Conservation (phyloP, 2,113 vertebrate species). For the Trogon surrucura region DNA sequence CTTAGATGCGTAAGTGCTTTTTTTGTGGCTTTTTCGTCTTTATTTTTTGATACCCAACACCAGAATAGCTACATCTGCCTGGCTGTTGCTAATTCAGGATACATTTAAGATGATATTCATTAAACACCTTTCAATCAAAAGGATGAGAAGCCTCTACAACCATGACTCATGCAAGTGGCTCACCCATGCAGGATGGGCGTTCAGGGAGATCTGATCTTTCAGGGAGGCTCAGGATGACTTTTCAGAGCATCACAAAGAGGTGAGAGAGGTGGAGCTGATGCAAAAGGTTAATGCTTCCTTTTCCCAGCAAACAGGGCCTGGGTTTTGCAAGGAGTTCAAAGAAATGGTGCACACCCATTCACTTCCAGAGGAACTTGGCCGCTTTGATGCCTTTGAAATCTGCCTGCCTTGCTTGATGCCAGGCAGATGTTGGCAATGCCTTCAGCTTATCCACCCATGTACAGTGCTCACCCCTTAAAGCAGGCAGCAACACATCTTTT, state of each 20-base stretch:
- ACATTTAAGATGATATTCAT: neutral
- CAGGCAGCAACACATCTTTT: neutral
- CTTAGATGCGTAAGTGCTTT: neutral
- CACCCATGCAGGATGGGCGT: neutral
- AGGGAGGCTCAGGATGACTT: neutral
- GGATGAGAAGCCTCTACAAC: neutral
- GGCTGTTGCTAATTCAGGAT: neutral
- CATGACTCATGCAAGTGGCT: neutral
- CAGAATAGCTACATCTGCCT: neutral
- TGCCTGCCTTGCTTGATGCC: neutral
- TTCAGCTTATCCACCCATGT: neutral
- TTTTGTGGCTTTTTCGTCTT: too few species aligned
- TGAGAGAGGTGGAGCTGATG: neutral
- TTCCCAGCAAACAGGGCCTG: neutral
- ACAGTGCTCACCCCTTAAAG: neutral
- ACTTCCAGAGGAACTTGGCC: neutral
- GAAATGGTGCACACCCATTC: neutral
- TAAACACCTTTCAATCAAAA: neutral
- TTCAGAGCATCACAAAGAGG: neutral
- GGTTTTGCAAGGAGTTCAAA: neutral
- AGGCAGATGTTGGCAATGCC: neutral
- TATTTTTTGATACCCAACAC: neutral
- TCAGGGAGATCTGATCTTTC: neutral
- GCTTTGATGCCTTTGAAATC: neutral
- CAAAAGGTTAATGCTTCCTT: neutral